Evolutionary conservation across 2,113 vertebrate genomes (phyloP), one percentile per base, ranked within the genome.

Genomic region (Serilophus lunatus): DNA sequence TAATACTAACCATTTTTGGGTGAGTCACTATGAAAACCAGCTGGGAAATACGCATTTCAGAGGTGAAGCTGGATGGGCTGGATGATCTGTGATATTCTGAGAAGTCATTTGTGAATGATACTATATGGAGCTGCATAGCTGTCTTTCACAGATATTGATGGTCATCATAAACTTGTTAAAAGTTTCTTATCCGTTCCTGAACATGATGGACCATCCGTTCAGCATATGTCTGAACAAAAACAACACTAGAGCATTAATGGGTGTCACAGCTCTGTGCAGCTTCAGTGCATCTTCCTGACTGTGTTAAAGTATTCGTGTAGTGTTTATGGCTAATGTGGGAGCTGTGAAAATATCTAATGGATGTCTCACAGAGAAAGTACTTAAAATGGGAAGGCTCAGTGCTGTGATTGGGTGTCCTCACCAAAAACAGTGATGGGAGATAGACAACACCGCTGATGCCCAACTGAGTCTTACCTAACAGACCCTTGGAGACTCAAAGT

Each of bases 11-110:
- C 68, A 49, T 60, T 93, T 89, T 36, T 76, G 70, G 85, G 66
- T 91, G 88, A 95, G 66, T 95, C 93, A 95, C 44, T 76, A 24
- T 19, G 22, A 60, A 79, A 96, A 57, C 36, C 74, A 69, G 40
- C 44, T 90, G 90, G 65, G 74, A 86, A 91, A 57, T 36, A 68
- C 3, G 0, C 26, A n/a, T 87, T 94, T 94, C 60, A 76, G 78
- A 82, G 92, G 70, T 90, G 82, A 95, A 85, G 22, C 53, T 82
- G 91, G 45, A 76, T 25, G 7, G 31, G 9, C 47, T 85, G 61
- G 42, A 57, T 78, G 42, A 24, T 28, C 69, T 68, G 74, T 76
- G 57, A 19, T 72, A 25, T 85, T 79, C 70, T 72, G 61, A n/a
- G 51, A 61, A 85, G 19, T 68, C 56, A 79, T 76, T 68, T 85